A percentile compares a stretch with the other conserved stretches of the same genome.
phyloP scores from a whole-genome alignment of 1,140 invertebrate genomes.

The Popillia japonica region DNA sequence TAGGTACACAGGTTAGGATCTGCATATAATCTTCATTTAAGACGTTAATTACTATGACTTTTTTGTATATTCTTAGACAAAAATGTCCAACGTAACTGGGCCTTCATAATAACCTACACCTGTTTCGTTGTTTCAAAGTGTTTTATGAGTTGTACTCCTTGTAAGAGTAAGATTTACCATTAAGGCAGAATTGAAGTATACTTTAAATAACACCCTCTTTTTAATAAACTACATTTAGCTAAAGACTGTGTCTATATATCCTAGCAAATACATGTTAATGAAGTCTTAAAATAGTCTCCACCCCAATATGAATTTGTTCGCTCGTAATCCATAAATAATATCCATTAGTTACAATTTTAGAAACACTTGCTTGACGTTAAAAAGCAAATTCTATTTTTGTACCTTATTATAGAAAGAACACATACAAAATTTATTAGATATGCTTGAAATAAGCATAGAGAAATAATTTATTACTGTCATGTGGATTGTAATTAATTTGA shows the following conservation, averaged over 20 bases:
- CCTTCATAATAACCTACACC: no score
- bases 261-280: neutral
- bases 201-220: neutral
- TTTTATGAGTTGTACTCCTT: no score
- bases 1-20: no score
- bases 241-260: neutral
- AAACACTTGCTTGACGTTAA: neutral
- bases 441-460: neutral
- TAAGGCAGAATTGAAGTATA: no score
- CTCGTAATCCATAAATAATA: constrained; percentile 7
- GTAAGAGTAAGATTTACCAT: no score
- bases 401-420: neutral
- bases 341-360: constrained; percentile 12
- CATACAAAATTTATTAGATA: constrained; percentile 2
- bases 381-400: constrained; percentile 2
- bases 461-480: constrained; percentile 22
- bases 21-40: no score
- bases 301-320: neutral
- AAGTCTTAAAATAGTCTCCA: constrained; percentile 13
- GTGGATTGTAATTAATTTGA: constrained; percentile 11
- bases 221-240: neutral
- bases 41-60: no score
- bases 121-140: no score
- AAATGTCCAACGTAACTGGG: no score
- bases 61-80: no score